Evolutionary conservation across 2,113 vertebrate species (phyloP).

Genomic region (Numida meleagris): DNA sequence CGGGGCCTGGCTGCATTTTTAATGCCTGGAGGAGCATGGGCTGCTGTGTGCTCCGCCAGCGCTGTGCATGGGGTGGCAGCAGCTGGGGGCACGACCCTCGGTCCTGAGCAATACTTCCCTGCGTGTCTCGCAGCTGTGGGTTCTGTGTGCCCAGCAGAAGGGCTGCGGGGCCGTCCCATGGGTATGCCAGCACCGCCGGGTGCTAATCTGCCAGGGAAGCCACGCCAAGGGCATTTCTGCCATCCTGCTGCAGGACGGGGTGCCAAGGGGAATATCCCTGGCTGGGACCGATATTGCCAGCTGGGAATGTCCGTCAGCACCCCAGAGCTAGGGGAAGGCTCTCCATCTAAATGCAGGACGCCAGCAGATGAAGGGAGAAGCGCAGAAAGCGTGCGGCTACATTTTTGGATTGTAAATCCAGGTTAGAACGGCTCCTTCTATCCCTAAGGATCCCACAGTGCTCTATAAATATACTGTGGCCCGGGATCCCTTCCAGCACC

Average conservation of each 20-base stretch:
- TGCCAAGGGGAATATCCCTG: not conserved
- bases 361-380: not conserved
- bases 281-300: not conserved
- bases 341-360: accelerated
- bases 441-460: not conserved
- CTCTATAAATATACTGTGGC: conserved; percentile 25
- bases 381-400: not conserved
- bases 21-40: not conserved
- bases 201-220: conserved; percentile 41
- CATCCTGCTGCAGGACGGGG: not conserved
- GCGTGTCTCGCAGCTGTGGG: accelerated
- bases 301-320: not conserved
- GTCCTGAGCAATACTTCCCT: not conserved
- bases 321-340: too few species aligned
- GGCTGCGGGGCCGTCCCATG: not conserved
- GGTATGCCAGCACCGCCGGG: not conserved
- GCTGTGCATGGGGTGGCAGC: not conserved
- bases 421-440: conserved; percentile 1
- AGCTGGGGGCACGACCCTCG: not conserved
- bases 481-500: not conserved
- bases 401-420: not conserved
- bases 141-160: conserved; percentile 9
- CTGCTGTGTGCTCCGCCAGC: accelerated
- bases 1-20: not conserved
- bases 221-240: conserved; percentile 6